A percentile compares a stretch with the other conserved stretches of the same genome.
Conservation (phyloP, 1,140 invertebrate species). For the Papilio machaon region DNA sequence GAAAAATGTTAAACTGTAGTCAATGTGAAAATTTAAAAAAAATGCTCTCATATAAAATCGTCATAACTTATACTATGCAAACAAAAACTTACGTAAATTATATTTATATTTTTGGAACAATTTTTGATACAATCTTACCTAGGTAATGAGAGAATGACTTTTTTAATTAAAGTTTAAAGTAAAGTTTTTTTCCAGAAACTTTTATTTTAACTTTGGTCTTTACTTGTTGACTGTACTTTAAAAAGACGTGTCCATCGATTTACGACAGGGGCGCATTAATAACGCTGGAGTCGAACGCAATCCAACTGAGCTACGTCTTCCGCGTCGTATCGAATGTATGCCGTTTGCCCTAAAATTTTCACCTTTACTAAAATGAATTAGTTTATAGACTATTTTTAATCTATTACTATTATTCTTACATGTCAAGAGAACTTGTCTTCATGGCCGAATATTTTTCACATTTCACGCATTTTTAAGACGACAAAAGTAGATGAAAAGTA, state of each 20-base stretch:
- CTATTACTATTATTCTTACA: neutral
- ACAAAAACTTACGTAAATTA: too few species aligned
- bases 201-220: neutral
- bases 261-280: slow-evolving; percentile 58
- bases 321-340: slow-evolving; percentile 57
- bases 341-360: slow-evolving; percentile 53
- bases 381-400: neutral
- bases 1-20: neutral
- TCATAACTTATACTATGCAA: too few species aligned
- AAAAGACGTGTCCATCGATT: slow-evolving; percentile 53
- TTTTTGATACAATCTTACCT: too few species aligned
- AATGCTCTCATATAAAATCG: neutral
- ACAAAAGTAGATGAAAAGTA: neutral
- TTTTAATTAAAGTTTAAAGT: too few species aligned
- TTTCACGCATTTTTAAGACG: neutral
- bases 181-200: too few species aligned
- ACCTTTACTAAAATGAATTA: slow-evolving; percentile 12
- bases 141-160: too few species aligned
- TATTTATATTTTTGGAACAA: too few species aligned
- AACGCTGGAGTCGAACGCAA: slow-evolving; percentile 65
- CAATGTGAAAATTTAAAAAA: neutral
- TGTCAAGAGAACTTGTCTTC: too few species aligned
- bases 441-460: neutral
- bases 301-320: slow-evolving; percentile 71
- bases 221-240: slow-evolving; percentile 22